Conservation (phyloP, 2,888 invertebrate genomes). For the Adelognathus sp. region DNA sequence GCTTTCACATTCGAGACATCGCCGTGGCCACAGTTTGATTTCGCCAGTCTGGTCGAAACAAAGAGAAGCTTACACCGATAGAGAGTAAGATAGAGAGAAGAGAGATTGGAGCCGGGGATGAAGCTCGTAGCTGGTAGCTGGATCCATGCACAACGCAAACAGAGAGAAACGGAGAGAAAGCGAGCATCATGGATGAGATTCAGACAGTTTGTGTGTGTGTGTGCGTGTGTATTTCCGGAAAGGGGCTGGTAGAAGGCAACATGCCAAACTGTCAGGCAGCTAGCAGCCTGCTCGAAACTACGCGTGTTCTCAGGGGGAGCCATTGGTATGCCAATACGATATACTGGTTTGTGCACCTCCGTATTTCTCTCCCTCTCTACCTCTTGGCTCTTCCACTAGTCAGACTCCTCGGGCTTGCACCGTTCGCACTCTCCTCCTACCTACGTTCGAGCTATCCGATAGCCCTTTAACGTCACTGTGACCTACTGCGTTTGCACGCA, state of each 20-base stretch:
- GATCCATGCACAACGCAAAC: conserved; percentile 14
- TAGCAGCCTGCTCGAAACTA: conserved; percentile 65
- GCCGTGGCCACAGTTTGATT: conserved; percentile 12
- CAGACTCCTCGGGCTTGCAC: conserved; percentile 5
- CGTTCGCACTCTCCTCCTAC: conserved; percentile 43
- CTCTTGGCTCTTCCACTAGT: conserved; percentile 19
- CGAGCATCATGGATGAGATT: conserved; percentile 36
- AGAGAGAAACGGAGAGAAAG: conserved; percentile 56
- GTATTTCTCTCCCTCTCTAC: conserved; percentile 32
- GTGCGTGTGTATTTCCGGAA: too few relatives aligned
- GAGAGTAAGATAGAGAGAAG: neutral
- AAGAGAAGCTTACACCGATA: conserved; percentile 22
- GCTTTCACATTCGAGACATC: neutral
- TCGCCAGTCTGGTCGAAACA: conserved; percentile 19
- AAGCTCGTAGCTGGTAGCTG: neutral
- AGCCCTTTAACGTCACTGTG: conserved; percentile 73
- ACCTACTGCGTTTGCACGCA: conserved; percentile 73
- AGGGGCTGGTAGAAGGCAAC: conserved; percentile 70
- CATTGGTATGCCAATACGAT: conserved; percentile 70
- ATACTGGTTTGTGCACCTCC: conserved; percentile 40
- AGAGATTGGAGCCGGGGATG: neutral
- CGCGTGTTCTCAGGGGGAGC: conserved; percentile 65
- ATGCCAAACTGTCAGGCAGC: conserved; percentile 77
- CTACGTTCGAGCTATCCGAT: conserved; percentile 69
- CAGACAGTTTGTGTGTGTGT: conserved; percentile 31